Evolutionary conservation across 2,113 vertebrate genomes (phyloP).

Genomic region (Perognathus longimembris): DNA sequence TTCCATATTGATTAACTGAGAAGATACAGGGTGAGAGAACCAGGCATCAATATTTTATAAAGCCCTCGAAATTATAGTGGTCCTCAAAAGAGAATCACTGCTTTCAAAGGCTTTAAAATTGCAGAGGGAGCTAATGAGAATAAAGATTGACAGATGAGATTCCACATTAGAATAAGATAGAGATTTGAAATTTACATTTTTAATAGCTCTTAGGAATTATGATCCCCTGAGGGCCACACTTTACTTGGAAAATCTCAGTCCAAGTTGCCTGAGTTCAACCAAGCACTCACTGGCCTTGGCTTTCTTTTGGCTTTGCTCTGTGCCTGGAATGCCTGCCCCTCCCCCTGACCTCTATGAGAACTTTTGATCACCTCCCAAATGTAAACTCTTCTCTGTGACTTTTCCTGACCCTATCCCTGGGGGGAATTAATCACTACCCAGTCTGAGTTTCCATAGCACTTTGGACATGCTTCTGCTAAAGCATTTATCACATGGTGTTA

Average conservation of each 20-base stretch:
- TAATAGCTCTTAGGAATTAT: background rate
- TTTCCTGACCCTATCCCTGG: slow-evolving; percentile 64
- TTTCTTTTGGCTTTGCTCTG: background rate
- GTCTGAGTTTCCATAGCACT: slow-evolving; percentile 43
- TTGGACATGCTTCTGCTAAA: slow-evolving; percentile 64
- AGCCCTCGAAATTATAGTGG: background rate
- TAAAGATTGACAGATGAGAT: background rate
- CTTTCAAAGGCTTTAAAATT: background rate
- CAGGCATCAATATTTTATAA: background rate
- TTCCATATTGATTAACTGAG: background rate
- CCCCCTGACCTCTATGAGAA: slow-evolving; percentile 54
- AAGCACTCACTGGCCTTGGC: slow-evolving; percentile 1
- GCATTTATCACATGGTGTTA: slow-evolving; percentile 58
- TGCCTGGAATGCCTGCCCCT: slow-evolving; percentile 46
- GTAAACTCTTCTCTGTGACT: slow-evolving; percentile 67
- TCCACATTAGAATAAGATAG: background rate
- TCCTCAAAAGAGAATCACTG: background rate
- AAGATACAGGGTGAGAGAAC: background rate
- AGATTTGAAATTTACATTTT: background rate
- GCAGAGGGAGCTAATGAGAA: background rate
- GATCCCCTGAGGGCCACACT: background rate
- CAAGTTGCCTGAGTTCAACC: background rate
- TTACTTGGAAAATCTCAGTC: background rate
- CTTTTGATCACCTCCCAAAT: slow-evolving; percentile 69
- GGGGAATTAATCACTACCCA: slow-evolving; percentile 62